These are phyloP conservation scores for Malurus elegans DNA, from an alignment of 2,113 vertebrate genomes.

Conservation along the genomic window DNA sequence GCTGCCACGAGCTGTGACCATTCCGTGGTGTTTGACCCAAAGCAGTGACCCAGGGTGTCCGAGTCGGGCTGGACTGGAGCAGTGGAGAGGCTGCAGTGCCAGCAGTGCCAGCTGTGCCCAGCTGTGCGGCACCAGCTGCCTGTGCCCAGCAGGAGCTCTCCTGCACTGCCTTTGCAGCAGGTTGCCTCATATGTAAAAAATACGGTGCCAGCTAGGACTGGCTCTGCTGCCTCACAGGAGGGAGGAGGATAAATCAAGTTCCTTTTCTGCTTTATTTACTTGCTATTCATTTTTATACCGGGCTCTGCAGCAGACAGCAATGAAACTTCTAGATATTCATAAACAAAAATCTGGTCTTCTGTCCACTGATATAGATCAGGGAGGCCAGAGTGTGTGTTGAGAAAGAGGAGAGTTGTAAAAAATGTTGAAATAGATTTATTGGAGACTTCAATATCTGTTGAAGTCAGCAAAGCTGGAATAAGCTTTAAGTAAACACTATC, in stretches of 20 bases:
- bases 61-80: fast-evolving
- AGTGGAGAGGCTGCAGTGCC: neutral
- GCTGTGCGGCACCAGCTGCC: neutral
- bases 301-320: slow-evolving; percentile 20
- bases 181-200: neutral
- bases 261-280: slow-evolving; percentile 52
- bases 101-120: fast-evolving
- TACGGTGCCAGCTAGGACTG: neutral
- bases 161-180: neutral
- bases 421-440: slow-evolving; percentile 57
- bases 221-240: neutral
- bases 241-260: slow-evolving; percentile 28
- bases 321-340: slow-evolving; percentile 55
- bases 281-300: slow-evolving; percentile 30
- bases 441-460: slow-evolving; percentile 61
- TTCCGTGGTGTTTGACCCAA: neutral
- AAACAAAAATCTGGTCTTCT: slow-evolving; percentile 41
- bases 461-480: slow-evolving; percentile 59
- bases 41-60: fast-evolving
- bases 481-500: slow-evolving; percentile 66
- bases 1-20: neutral
- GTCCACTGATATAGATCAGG: slow-evolving; percentile 38
- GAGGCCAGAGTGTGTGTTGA: slow-evolving; percentile 27
- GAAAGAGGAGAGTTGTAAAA: slow-evolving; percentile 26
- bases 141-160: neutral